These are phyloP conservation scores for Bothrops jararaca DNA, from an alignment of 2,113 vertebrate species.

Conservation along the genomic window DNA sequence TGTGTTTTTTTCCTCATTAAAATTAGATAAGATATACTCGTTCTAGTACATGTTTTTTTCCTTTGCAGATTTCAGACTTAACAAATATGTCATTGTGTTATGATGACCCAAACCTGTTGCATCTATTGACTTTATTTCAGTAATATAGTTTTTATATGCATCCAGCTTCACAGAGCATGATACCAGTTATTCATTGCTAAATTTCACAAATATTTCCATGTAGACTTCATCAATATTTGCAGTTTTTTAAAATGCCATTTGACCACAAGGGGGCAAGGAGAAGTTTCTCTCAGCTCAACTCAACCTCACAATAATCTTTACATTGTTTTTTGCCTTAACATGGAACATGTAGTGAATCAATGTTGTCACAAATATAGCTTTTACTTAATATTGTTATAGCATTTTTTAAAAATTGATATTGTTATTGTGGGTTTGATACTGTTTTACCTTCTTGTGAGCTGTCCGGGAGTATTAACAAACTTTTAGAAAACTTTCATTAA, in stretches of 20 bases:
- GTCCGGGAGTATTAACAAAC: background rate
- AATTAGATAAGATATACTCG: background rate
- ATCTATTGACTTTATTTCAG: background rate
- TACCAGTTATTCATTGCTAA: background rate
- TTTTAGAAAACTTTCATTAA: background rate
- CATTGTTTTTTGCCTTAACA: background rate
- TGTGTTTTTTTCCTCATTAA: background rate
- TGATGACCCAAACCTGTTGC: background rate
- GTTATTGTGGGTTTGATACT: background rate
- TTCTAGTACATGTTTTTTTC: background rate
- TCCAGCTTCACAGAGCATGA: background rate
- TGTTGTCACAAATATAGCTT: background rate
- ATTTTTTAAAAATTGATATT: background rate
- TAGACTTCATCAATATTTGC: background rate
- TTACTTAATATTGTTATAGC: background rate
- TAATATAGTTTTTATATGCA: background rate
- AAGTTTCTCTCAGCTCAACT: background rate
- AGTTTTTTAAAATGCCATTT: slow-evolving; percentile 4
- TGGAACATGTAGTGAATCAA: background rate
- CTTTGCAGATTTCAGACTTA: background rate
- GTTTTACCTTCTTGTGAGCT: background rate
- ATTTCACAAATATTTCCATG: background rate
- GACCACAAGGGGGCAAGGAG: slow-evolving; percentile 31
- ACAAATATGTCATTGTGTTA: background rate
- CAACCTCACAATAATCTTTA: background rate